Evolutionary conservation across 1,140 invertebrate species (phyloP).

Genomic region (Penaeus vannamei): DNA sequence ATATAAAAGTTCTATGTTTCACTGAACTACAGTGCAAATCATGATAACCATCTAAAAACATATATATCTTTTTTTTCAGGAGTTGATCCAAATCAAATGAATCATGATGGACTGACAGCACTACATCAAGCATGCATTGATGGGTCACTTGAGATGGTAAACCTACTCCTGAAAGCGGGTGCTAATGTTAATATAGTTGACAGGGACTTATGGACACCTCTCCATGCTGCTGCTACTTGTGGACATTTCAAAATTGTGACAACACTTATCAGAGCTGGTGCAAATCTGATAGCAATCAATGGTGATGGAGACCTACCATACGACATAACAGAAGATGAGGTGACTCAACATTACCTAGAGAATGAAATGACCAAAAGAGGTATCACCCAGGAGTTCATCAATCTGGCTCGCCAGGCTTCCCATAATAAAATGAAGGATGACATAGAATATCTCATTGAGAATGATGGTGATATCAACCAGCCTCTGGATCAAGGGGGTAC

Average conservation of each 20-base stretch:
- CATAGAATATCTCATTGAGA: conserved; percentile 41
- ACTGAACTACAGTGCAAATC: no score
- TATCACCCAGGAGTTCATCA: conserved; percentile 51
- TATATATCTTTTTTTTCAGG: conserved; percentile 33
- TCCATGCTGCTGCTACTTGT: conserved; percentile 74
- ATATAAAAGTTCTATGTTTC: no score
- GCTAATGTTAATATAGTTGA: conserved; percentile 74
- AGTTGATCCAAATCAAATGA: conserved; percentile 71
- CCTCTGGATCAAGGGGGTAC: conserved; percentile 56
- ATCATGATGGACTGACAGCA: conserved; percentile 74
- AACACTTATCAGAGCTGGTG: conserved; percentile 59
- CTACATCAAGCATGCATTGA: conserved; percentile 74
- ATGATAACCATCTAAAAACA: neutral
- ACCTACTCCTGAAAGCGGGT: conserved; percentile 74
- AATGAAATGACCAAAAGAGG: conserved; percentile 61
- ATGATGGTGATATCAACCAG: conserved; percentile 45
- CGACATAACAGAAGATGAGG: conserved; percentile 96
- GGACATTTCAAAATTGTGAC: conserved; percentile 73
- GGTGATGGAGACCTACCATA: conserved; percentile 98
- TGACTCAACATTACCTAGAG: conserved; percentile 73
- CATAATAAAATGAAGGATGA: conserved; percentile 48
- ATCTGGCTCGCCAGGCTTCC: conserved; percentile 33
- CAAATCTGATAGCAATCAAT: conserved; percentile 71
- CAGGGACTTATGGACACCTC: conserved; percentile 74
- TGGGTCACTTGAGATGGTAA: conserved; percentile 75